These are phyloP conservation scores for Meriones unguiculatus DNA, from an alignment of 2,113 vertebrate species.

Conservation along the genomic window DNA sequence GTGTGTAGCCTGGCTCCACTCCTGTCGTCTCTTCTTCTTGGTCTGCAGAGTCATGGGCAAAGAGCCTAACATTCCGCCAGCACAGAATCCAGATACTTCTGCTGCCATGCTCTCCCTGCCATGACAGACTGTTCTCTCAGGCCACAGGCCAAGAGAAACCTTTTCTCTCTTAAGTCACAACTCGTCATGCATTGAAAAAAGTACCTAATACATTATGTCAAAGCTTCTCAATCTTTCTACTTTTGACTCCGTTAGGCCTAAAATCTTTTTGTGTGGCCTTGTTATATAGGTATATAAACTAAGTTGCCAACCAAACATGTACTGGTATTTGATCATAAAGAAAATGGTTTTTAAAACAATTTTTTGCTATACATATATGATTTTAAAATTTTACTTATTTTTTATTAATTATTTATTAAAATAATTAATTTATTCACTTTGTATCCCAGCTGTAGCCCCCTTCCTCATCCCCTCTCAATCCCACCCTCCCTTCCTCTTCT, in stretches of 20 bases:
- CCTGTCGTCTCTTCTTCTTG: background rate
- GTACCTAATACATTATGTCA: background rate
- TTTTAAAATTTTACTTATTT: no score
- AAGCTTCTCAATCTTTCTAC: background rate
- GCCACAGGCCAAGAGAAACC: no score
- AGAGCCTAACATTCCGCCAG: background rate
- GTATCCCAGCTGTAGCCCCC: no score
- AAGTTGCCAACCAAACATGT: background rate
- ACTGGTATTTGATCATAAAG: background rate
- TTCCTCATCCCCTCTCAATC: no score
- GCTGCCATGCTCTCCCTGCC: background rate
- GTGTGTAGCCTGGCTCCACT: background rate
- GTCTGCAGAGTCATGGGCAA: background rate
- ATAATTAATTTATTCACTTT: no score
- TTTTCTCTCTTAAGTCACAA: background rate
- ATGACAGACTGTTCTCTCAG: no score
- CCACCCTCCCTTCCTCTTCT: no score
- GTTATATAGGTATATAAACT: background rate
- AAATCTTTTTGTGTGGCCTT: background rate
- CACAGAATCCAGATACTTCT: background rate
- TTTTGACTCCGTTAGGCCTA: background rate
- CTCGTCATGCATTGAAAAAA: background rate
- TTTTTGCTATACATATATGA: background rate
- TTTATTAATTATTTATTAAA: no score
- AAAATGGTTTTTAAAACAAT: background rate